Conservation (phyloP, 2,888 invertebrate species). For the Ommatoiulus sabulosus region DNA sequence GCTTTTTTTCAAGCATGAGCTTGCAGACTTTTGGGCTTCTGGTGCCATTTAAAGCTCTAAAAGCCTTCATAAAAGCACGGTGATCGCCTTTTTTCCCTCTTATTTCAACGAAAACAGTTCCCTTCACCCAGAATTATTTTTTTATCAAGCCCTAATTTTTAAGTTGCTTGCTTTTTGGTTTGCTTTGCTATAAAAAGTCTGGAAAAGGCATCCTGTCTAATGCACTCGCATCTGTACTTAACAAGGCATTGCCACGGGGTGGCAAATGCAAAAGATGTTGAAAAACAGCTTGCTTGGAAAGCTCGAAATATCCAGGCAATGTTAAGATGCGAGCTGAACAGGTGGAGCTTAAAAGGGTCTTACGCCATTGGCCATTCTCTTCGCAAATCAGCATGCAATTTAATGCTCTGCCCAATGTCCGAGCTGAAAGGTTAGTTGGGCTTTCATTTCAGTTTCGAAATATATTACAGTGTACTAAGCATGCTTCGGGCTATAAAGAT, state of each 20-base stretch:
- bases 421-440: too few species aligned
- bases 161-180: neutral
- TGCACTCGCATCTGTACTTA: neutral
- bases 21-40: slow-evolving; percentile 5
- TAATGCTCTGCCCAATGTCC: neutral
- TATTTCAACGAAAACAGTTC: neutral
- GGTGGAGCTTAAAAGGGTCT: neutral
- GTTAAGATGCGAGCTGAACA: neutral
- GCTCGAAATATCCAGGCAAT: neutral
- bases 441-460: too few species aligned
- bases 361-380: neutral
- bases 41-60: slow-evolving; percentile 10
- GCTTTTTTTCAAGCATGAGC: slow-evolving; percentile 1
- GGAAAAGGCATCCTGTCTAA: neutral
- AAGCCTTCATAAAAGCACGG: neutral
- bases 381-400: neutral
- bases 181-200: neutral
- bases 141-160: neutral
- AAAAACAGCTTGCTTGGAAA: neutral
- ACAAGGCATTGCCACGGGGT: neutral
- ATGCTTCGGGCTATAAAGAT: too few species aligned
- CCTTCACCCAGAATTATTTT: neutral
- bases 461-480: too few species aligned
- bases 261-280: neutral
- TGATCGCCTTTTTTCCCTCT: neutral